These are phyloP conservation scores for Carollia perspicillata DNA, from an alignment of 2,113 vertebrate genomes.

Conservation along the genomic window DNA sequence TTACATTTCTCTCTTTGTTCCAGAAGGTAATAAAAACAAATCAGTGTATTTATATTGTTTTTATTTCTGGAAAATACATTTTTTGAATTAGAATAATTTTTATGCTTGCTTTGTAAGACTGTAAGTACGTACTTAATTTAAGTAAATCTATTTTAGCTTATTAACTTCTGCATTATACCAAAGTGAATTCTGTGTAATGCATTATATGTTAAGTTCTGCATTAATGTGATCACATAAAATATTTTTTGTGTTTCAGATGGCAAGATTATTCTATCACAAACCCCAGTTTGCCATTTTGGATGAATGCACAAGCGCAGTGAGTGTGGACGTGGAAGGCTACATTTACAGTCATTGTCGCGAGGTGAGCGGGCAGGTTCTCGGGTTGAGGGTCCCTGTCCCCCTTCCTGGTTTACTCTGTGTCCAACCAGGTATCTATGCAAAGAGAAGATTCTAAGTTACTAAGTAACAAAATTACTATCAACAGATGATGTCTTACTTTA, in stretches of 20 bases:
- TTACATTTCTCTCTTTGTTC: neutral
- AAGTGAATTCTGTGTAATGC: too few species aligned
- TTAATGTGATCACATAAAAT: neutral
- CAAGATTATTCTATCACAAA: slow-evolving; percentile 97
- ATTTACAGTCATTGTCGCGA: slow-evolving; percentile 97
- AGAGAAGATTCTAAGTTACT: neutral
- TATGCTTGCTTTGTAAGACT: neutral
- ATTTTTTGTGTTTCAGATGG: slow-evolving; percentile 88
- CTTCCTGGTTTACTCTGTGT: neutral
- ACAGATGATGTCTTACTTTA: neutral
- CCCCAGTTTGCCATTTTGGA: slow-evolving; percentile 99
- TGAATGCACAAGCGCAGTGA: slow-evolving; percentile 98
- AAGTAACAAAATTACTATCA: neutral
- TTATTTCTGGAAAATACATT: neutral
- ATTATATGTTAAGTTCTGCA: too few species aligned
- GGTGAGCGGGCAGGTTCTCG: slow-evolving; percentile 78
- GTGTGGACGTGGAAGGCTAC: slow-evolving; percentile 96
- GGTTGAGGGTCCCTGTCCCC: rapidly evolving
- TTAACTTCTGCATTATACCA: neutral
- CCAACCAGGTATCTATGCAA: neutral
- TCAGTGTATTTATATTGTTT: slow-evolving; percentile 1
- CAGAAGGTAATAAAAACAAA: neutral
- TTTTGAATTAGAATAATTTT: slow-evolving; percentile 44
- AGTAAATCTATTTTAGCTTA: neutral
- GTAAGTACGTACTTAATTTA: slow-evolving; percentile 1